Evolutionary conservation across 2,888 invertebrate species (phyloP), one percentile per base, ranked within the genome.

Genomic region (Loripinus fragilis): DNA sequence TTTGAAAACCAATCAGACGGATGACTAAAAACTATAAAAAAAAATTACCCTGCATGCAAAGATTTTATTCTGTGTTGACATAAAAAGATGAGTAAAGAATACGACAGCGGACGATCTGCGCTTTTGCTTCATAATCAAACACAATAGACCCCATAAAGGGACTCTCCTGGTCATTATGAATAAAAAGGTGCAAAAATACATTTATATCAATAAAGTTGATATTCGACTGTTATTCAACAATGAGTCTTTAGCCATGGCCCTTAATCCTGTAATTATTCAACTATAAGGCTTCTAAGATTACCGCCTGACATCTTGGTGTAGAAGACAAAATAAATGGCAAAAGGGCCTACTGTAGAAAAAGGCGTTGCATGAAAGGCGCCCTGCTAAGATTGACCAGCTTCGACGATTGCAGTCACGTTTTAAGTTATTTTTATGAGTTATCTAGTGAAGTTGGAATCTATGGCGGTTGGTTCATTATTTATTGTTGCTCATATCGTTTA

Each of bases 171-270:
- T 60, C 60, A 60, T 20, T 60, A 30, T 20, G 8, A n/a, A 60
- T 17, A 60, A 33, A 60, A 60, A 60, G 60, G 33, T 60, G 60
- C 60, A 60, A 60, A 38, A 60, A 60, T 60, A 60, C 60, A 60
- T 60, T 60, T 60, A 60, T 60, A 60, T 60, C 60, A 25, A 60
- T 60, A 60, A 60, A 60, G 33, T 33, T 60, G 60, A 60, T 60
- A 60, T 60, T 60, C 23, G 60, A 60, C 60, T 60, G 33, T 60
- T 60, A 60, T 60, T 60, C 60, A 30, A 60, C 60, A 33, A 33
- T 23, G 30, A 20, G 20, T 17, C 33, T 60, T 60, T 33, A 33
- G 2, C 23, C 7, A 1, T 20, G 60, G 23, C 33, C 33, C 33
- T 33, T 60, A 60, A 33, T 30, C 60, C 60, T 60, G 33, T 60